Evolutionary conservation across 2,888 invertebrate genomes (phyloP), one percentile per base, ranked within the genome.

Genomic region (Urechis unicinctus): DNA sequence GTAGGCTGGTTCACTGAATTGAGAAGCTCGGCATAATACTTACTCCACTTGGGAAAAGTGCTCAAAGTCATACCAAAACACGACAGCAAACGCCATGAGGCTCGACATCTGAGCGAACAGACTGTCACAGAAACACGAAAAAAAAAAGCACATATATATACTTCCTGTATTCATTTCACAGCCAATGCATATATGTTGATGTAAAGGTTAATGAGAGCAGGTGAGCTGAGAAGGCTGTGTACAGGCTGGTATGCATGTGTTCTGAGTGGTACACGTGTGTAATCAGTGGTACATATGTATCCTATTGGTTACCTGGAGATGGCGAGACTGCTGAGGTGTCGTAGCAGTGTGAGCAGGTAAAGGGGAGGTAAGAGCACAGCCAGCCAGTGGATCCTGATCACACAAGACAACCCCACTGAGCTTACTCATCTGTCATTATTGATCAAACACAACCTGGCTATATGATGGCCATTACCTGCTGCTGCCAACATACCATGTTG

Each of bases 11-110:
- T n/a, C n/a, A n/a, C n/a, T n/a, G n/a, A n/a, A n/a, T n/a, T n/a
- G n/a, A n/a, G n/a, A 36, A 45, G 22, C 13, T 21, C 6, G 6
- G 13, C 45, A 21, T 45, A 21, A 41, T 50, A 72, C 72, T 71
- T 65, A 75, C 75, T 67, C 65, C 28, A 73, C 67, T 49, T 66
- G 63, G 28, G 31, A 44, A 42, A 77, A 69, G 61, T 80, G 78
- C 50, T 79, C 75, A 69, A 79, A 79, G 64, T 80, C 79, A 69
- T 79, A 80, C 79, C 79, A 79, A 60, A 79, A 78, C 4, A 80
- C 80, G n/a, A 79, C 78, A 51, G 72, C 75, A 65, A 79, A 77
- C 2, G 79, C 80, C 66, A 79, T 67, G n/a, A 79, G 64, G 56
- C 77, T 79, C n/a, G 79, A 79, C 22, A 74, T 62, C 67, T 80